phyloP scores from a whole-genome alignment of 2,113 vertebrate species.

The Bubo bubo region DNA sequence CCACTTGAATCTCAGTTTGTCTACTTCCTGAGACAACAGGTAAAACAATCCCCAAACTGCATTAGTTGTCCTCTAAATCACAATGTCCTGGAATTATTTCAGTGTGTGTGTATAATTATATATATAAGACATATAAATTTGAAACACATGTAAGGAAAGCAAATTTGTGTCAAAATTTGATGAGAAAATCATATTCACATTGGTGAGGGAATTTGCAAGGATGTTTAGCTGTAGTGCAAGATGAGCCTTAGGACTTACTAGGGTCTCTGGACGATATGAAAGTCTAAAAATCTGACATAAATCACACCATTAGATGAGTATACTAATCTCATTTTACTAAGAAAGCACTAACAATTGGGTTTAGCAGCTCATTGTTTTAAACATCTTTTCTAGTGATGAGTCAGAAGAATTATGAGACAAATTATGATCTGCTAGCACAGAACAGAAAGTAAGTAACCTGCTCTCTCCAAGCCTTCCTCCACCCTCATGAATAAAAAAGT shows the following conservation, averaged over 20 bases:
- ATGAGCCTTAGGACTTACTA: neutral
- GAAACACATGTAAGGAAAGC: neutral
- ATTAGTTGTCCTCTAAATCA: neutral
- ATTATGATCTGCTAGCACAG: neutral
- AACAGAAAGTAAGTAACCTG: neutral
- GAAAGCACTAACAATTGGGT: neutral
- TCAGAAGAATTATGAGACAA: neutral
- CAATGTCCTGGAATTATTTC: neutral
- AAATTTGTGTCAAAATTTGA: neutral
- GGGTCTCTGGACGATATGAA: neutral
- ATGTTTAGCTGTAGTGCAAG: neutral
- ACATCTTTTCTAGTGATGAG: neutral
- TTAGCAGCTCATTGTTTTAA: constrained; percentile 14
- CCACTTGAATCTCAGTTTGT: neutral
- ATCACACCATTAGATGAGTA: neutral
- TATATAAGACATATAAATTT: neutral
- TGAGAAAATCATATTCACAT: neutral
- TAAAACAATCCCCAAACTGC: neutral
- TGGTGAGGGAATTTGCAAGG: neutral
- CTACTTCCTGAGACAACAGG: neutral
- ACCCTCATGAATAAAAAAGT: neutral
- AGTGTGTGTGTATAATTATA: neutral
- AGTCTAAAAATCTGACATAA: neutral
- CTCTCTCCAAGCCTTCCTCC: neutral
- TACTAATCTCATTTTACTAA: neutral